A percentile compares a stretch with the other conserved stretches of the same genome.
Conservation (phyloP, 2,797 vertebrate genomes). For the Chloroceryle amazona region DNA sequence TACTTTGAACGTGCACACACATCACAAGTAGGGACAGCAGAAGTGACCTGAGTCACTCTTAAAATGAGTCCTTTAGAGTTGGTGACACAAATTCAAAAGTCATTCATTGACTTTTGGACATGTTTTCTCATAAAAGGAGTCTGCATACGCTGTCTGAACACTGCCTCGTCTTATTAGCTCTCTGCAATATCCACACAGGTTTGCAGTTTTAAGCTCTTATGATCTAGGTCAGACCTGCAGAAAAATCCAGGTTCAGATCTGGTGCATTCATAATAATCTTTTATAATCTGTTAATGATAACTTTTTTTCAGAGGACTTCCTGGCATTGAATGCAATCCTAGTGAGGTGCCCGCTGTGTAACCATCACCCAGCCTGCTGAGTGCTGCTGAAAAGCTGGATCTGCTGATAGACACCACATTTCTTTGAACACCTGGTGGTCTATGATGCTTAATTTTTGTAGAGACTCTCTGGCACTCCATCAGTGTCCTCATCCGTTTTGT, state of each 20-base stretch:
- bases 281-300: not conserved
- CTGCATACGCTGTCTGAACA: not conserved
- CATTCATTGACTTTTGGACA: not conserved
- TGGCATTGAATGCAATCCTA: not conserved
- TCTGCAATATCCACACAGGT: not conserved
- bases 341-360: not conserved
- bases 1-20: rapidly evolving
- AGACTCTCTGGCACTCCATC: not conserved
- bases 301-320: not conserved
- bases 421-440: constrained; percentile 38
- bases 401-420: not conserved
- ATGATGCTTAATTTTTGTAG: not conserved
- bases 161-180: not conserved
- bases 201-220: not conserved
- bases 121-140: not conserved
- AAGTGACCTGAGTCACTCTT: not conserved
- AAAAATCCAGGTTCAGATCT: not conserved
- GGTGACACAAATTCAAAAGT: not conserved
- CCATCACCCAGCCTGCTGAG: not conserved
- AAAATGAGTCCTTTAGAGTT: not conserved
- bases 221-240: not conserved
- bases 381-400: not conserved
- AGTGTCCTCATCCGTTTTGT: not conserved
- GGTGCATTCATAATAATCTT: not conserved
- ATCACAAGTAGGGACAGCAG: not conserved